Base-by-base conservation (phyloP, 1,140 invertebrate species). In the Trachymyrmex cornetzi region DNA sequence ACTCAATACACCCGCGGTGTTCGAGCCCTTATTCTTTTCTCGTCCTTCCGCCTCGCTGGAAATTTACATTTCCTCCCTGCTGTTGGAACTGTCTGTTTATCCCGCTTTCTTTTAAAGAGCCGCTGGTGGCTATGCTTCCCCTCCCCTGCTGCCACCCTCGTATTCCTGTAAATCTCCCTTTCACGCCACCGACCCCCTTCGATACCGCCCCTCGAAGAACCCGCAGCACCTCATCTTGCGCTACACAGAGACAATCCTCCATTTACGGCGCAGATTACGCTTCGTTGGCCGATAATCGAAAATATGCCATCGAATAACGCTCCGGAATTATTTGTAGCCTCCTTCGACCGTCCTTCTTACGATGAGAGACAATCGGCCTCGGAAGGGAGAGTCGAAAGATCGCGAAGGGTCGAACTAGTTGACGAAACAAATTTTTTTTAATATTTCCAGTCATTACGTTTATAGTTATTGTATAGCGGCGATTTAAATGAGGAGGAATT, bases 21-120 rank as follows among this genome's bases (percentile, higher is more conserved):
- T 94, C 91, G 92, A 94, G 94, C 94, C 94, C 94, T 95, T 94
- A 95, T 95, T 95, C 94, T 94, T 95, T 94, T 93, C 93, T 94
- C 93, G 94, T 94, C 92, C 92, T 95, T 95, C 94, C 95, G 94
- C 90, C 92, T 95, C 95, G 93, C 89, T 95, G 94, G 90, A 95
- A 95, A 95, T 95, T 95, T 95, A 95, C 95, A 95, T 95, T 95
- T 94, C 93, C 94, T 94, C 92, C 93, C 92, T 92, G 90, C 88
- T 77, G 59, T 89, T 90, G 90, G 90, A 95, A 94, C 95, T 95
- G 94, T 95, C 94, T 95, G 95, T 95, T 95, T 95, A 95, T 95
- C 94, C 94, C 94, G 93, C 92, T 95, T 95, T 95, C 93, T 94
- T 95, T 95, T 94, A 94, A 95, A 93, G 93, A 94, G 92, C 90